Evolutionary conservation across 2,797 vertebrate species (phyloP).

Genomic region (Numenius phaeopus): DNA sequence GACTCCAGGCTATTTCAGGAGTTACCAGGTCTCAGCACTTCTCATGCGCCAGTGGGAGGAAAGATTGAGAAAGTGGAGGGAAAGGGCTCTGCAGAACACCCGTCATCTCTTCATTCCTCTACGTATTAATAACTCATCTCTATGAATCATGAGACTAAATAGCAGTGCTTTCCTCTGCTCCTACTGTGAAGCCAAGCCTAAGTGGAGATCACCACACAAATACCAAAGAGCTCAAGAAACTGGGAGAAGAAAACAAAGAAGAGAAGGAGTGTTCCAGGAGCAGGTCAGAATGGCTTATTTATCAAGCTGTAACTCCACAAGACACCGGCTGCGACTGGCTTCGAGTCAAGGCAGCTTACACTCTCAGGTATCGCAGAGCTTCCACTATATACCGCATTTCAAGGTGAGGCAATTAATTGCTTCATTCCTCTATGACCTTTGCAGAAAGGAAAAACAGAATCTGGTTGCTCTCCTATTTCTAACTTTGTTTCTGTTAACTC

Average conservation of each 20-base stretch:
- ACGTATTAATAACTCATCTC: not conserved
- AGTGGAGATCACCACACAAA: not conserved
- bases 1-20: not conserved
- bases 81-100: not conserved
- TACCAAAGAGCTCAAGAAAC: not conserved
- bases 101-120: not conserved
- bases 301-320: not conserved
- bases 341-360: not conserved
- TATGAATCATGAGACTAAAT: not conserved
- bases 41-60: not conserved
- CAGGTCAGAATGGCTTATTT: constrained; percentile 2
- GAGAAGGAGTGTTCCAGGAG: not conserved
- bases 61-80: not conserved
- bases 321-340: not conserved
- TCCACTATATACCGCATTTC: not conserved
- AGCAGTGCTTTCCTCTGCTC: not conserved
- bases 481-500: not conserved
- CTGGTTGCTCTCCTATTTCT: not conserved
- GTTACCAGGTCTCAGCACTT: not conserved
- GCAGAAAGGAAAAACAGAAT: not conserved
- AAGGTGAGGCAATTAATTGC: constrained; percentile 28
- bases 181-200: not conserved
- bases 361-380: not conserved
- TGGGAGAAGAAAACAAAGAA: not conserved
- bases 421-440: constrained; percentile 12